These are phyloP conservation scores for Nephila pilipes DNA, from an alignment of 1,140 invertebrate genomes.

Conservation along the genomic window DNA sequence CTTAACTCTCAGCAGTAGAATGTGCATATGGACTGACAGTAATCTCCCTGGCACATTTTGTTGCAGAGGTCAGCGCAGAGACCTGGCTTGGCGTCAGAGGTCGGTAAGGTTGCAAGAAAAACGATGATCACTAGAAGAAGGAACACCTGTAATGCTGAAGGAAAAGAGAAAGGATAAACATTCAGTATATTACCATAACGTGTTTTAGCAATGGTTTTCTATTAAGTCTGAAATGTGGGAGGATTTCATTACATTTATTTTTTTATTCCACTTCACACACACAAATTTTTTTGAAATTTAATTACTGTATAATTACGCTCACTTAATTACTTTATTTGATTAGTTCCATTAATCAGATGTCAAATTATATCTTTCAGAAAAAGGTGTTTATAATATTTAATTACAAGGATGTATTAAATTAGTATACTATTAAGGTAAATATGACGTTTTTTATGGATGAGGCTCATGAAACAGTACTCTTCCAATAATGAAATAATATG, in stretches of 20 bases:
- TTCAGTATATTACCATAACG: background rate
- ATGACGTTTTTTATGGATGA: no score
- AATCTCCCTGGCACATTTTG: constrained; percentile 62
- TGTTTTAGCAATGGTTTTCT: background rate
- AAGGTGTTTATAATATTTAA: no score
- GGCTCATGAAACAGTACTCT: no score
- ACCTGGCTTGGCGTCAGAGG: constrained; percentile 61
- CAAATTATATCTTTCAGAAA: no score
- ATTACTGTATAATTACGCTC: background rate
- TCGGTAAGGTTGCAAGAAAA: background rate
- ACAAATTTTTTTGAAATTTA: background rate
- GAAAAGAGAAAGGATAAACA: background rate
- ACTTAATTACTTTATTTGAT: background rate
- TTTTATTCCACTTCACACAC: background rate
- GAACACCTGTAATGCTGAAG: background rate
- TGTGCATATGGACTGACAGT: constrained; percentile 57
- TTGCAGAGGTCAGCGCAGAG: constrained; percentile 65
- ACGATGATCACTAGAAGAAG: constrained; percentile 36
- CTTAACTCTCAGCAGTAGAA: constrained; percentile 67
- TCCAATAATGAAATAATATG: no score
- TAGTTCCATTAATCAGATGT: no score
- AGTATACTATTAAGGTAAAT: no score
- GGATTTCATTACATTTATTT: background rate
- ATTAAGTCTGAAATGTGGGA: background rate
- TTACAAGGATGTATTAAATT: no score